Conservation (phyloP, 2,888 invertebrate species). For the Balanococcus diminutus region DNA sequence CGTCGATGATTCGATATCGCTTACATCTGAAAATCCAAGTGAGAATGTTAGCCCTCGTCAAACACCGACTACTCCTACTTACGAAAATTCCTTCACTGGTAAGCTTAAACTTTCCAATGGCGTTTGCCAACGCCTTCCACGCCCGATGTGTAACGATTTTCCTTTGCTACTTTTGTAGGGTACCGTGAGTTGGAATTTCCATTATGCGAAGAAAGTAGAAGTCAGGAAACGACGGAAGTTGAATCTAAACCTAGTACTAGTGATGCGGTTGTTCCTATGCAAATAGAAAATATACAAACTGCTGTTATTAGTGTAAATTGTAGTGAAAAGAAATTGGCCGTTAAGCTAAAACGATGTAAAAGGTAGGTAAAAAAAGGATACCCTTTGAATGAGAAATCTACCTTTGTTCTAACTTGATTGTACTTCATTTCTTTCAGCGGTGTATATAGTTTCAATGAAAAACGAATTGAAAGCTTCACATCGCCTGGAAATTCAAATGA, state of each 20-base stretch:
- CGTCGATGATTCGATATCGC: constrained; percentile 36
- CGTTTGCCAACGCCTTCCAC: background rate
- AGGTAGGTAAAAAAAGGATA: constrained; percentile 58
- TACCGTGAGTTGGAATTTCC: constrained; percentile 37
- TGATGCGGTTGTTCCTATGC: constrained; percentile 57
- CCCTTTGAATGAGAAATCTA: background rate
- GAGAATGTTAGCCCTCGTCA: constrained; percentile 54
- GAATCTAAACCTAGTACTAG: constrained; percentile 55
- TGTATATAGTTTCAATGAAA: constrained; percentile 59
- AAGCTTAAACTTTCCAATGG: background rate
- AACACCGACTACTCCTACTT: constrained; percentile 55
- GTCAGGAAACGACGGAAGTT: constrained; percentile 57
- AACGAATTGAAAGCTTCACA: constrained; percentile 62
- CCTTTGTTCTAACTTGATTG: background rate
- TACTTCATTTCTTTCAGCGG: constrained; percentile 41
- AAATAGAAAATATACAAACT: constrained; percentile 43
- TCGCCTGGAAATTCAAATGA: constrained; percentile 60
- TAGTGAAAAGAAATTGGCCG: constrained; percentile 58
- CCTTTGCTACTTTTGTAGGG: background rate
- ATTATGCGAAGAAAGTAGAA: constrained; percentile 26
- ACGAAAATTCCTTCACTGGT: constrained; percentile 57
- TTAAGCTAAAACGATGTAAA: constrained; percentile 62
- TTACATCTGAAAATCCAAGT: constrained; percentile 11
- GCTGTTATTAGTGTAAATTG: constrained; percentile 1
- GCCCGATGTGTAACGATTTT: too few species aligned